Base-by-base conservation (phyloP, 2,113 vertebrate genomes). In the Hemiprocne comata region DNA sequence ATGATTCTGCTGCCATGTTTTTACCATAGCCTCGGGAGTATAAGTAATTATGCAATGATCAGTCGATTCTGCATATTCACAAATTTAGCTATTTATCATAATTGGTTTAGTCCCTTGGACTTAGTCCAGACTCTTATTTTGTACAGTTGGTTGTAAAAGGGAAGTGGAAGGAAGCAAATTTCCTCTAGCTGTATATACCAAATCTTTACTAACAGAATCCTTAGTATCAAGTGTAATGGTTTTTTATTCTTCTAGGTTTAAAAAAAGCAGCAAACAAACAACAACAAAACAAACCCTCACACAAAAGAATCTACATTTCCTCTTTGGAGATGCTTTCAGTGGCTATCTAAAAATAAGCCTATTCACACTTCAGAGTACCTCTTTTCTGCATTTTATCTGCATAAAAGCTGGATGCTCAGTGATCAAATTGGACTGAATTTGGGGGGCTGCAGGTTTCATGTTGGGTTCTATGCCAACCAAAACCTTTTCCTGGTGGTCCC, bases 51-150 rank as follows among this genome's bases (percentile, higher is more conserved):
- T 91, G 95, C 3, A 13, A 51, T 73, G 94, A 96, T 96, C 93
- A 87, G 90, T 94, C 94, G 88, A 94, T 97, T 95, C 65, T 95
- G 82, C 75, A 66, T 95, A 96, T 95, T 96, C 84, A 91, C 92
- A 92, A 91, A 95, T 95, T 90, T 85, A 95, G 87, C 95, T 95
- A 79, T 96, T 96, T 96, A 94, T 97, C 89, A 91, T 96, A 97
- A 97, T 95, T 95, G 87, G 72, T 89, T 95, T 94, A 85, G 79
- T 94, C 88, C 54, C 61, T 92, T 97, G 97, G 94, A 96, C 61
- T 92, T 94, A 87, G 51, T 93, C 94, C 93, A 97, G 91, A n/a
- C 21, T 91, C 74, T 90, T 89, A 80, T 94, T 94, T 96, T 50
- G 31, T 89, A 15, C 7, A 46, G 24, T 93, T 91, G 42, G 34